Evolutionary conservation across 2,797 vertebrate species (phyloP), one percentile per base, ranked within the genome.

Genomic region (Protosalanx chinensis): DNA sequence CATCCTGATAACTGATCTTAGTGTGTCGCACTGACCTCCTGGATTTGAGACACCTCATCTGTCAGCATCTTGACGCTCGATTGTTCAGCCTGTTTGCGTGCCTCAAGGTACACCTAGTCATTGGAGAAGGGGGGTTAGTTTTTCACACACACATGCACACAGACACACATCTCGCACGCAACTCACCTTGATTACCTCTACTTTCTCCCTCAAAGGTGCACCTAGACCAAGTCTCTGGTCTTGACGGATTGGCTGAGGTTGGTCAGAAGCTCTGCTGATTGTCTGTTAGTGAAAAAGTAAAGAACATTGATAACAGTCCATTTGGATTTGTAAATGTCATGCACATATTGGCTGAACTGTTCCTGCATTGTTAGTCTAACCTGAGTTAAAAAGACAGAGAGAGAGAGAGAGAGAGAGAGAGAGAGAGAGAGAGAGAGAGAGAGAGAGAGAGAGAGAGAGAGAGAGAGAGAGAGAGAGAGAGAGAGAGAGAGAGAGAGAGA

Each of bases 21-120:
- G 66, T 64, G 29, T 32, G 33, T 37, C 7, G 27, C 20, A 82
- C 89, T 85, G 46, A 97, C 97, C 96, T 97, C 96, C 82, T 97
- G 95, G 67, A 95, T 95, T 73, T 96, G 94, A 1, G 94, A 89
- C 41, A 93, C 94, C 86, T 98, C 95, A 1, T 95, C 96, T 4
- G 93, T 95, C 76, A 96, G 88, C 85, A 95, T 96, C 76, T 68
- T 92, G 68, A 94, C 75, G 1, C 80, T 92, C 73, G 90, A 88
- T 56, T 92, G 88, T 35, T 85, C 89, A 72, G 83, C 62, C 72
- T 91, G 85, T 0, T 83, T 81, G 0, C 87, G 85, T 0, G 90
- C 79, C 76, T 92, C 89, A 5, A 96, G 87, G 73, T 93, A 95
- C 65, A 97, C 91, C 96, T 98, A 75, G 72, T 64, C 18, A 3